Percentiles rank a stretch among this genome's conserved stretches.
These are phyloP conservation scores for Digitonthophagus gazella DNA, from an alignment of 2,888 invertebrate species.

Conservation along the genomic window DNA sequence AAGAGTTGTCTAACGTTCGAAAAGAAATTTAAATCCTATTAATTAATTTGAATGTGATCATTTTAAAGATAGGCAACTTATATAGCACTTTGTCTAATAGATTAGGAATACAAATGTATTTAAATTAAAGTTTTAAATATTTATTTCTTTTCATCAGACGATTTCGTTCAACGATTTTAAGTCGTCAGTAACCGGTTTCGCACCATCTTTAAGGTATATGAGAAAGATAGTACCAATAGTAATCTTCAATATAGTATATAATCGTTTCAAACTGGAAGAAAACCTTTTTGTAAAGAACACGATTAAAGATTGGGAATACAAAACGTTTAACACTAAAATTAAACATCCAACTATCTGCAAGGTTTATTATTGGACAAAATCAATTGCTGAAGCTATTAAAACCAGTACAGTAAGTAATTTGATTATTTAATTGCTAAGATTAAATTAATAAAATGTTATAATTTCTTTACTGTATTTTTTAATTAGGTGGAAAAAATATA, in stretches of 20 bases:
- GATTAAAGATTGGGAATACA: not conserved
- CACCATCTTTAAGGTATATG: not conserved
- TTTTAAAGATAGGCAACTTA: no score
- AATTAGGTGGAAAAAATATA: no score
- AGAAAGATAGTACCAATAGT: not conserved
- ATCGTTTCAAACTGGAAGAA: not conserved
- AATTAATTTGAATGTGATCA: no score
- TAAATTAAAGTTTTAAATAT: no score
- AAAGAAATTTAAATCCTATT: no score
- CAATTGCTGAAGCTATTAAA: not conserved
- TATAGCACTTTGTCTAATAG: no score
- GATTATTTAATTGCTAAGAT: no score
- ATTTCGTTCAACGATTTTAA: not conserved
- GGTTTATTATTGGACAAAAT: not conserved
- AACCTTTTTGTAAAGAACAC: not conserved
- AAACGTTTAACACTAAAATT: not conserved
- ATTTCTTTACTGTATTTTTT: not conserved
- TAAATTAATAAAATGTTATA: not conserved
- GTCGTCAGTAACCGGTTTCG: not conserved
- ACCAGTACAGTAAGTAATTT: no score
- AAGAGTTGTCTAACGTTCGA: no score
- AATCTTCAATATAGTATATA: not conserved
- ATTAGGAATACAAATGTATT: no score
- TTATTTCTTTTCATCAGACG: no score
- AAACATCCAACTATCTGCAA: no score